Evolutionary conservation across 2,797 vertebrate genomes (phyloP), one percentile per base, ranked within the genome.

Genomic region (Diplodus sargus): DNA sequence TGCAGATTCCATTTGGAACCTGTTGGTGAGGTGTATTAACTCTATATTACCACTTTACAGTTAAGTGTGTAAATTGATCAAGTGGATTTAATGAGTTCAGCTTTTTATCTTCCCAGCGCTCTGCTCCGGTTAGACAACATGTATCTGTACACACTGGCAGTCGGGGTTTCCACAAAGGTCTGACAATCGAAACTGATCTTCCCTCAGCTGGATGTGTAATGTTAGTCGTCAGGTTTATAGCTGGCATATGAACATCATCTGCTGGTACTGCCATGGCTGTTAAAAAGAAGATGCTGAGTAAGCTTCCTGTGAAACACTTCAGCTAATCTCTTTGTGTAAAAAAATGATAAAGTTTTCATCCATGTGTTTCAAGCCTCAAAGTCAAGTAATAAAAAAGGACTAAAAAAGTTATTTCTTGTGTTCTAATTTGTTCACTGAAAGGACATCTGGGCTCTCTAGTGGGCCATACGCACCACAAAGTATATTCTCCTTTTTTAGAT

Each of bases 31-130:
- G 72, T 42, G 11, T 66, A 83, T 87, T 85, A 87, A 73, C 79
- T 84, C 67, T 78, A 59, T 79, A 76, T 88, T 83, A 74, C 73
- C 81, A 77, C 67, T 84, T 78, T 74, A 76, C 43, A 69, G 74
- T 69, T 61, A 83, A 77, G 72, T 70, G 53, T 72, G 70, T 82
- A 47, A 68, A 76, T 70, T 85, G 70, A 82, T 89, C 52, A 74
- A 71, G 76, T 82, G 76, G 62, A 57, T 69, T 78, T 72, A 88
- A 86, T 74, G 67, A 83, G 66, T 71, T 77, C 57, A 68, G 62
- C 20, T 69, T 17, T 23, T 74, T 28, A 70, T 43, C 74, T 17
- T 60, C 25, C 48, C 61, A 60, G 79, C 45, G 25, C 43, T 81
- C 20, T 52, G 11, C 52, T 57, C 30, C 70, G 66, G 66, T 72